phyloP scores from a whole-genome alignment of 37 sponge, comb jelly and placozoan genomes.

The Cliona cf. orientalis region DNA sequence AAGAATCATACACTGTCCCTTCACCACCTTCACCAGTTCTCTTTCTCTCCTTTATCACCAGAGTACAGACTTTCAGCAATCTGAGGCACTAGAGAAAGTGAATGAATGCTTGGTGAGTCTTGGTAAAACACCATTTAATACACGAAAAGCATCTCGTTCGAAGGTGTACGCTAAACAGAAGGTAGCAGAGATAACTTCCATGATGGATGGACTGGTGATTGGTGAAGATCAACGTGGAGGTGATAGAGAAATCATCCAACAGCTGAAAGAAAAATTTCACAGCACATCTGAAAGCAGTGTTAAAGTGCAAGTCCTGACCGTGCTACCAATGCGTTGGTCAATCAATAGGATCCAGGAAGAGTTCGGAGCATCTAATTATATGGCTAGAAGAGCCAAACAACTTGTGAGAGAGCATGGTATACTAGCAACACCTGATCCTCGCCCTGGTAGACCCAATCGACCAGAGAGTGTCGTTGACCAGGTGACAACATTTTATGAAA shows the following conservation, averaged over 20 bases:
- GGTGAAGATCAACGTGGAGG: not conserved
- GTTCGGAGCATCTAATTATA: constrained; percentile 25
- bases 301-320: constrained; percentile 27
- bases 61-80: not conserved
- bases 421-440: constrained; percentile 21
- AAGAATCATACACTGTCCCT: not conserved
- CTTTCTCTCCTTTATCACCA: not conserved
- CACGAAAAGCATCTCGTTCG: not conserved
- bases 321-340: constrained; percentile 46
- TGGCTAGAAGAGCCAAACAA: constrained; percentile 27
- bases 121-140: constrained; percentile 6
- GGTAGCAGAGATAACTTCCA: not conserved
- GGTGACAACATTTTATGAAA: constrained; percentile 17
- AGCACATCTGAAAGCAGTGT: constrained; percentile 29
- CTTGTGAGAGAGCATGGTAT: constrained; percentile 36
- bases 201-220: not conserved
- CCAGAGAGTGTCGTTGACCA: not conserved
- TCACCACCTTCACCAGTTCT: not conserved
- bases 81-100: not conserved
- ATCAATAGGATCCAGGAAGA: constrained; percentile 30
- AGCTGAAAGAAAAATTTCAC: constrained; percentile 47
- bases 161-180: not conserved
- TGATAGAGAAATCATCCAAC: constrained; percentile 52
- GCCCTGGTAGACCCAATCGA: constrained; percentile 4
- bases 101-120: not conserved